Evolutionary conservation across 2,113 vertebrate genomes (phyloP).

Genomic region (Pluvialis apricaria): DNA sequence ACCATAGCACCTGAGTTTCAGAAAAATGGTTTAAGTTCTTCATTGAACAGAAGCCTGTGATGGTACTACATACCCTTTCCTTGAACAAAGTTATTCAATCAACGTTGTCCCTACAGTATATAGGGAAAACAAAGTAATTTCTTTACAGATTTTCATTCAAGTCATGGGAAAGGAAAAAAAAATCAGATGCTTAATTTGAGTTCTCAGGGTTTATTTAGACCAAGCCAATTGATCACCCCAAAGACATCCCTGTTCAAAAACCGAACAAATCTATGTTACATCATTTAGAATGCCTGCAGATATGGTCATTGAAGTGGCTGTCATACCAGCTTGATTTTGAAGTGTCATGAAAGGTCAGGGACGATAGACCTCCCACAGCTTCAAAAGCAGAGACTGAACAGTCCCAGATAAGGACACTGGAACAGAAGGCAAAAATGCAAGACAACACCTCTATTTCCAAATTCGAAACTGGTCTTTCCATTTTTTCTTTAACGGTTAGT

Average conservation of each 20-base stretch:
- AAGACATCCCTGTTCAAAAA: background rate
- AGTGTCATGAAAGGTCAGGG: background rate
- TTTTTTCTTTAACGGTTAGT: background rate
- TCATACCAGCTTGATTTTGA: background rate
- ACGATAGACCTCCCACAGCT: background rate
- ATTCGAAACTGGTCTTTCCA: background rate
- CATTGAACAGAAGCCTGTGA: background rate
- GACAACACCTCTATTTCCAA: background rate
- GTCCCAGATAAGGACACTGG: background rate
- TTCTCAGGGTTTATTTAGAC: background rate
- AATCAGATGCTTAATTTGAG: background rate
- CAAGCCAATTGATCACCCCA: background rate
- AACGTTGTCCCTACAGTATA: background rate
- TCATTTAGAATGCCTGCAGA: background rate
- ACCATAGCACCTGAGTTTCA: background rate
- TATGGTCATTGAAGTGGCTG: background rate
- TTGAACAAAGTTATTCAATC: background rate
- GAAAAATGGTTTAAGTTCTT: background rate
- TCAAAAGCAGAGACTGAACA: background rate
- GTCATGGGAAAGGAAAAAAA: background rate
- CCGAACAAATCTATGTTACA: background rate
- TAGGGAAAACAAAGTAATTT: background rate
- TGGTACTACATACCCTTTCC: background rate
- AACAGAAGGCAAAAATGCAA: background rate
- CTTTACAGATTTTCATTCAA: background rate